Evolutionary conservation across 2,113 vertebrate genomes (phyloP).

Genomic region (Falcunculus frontatus): DNA sequence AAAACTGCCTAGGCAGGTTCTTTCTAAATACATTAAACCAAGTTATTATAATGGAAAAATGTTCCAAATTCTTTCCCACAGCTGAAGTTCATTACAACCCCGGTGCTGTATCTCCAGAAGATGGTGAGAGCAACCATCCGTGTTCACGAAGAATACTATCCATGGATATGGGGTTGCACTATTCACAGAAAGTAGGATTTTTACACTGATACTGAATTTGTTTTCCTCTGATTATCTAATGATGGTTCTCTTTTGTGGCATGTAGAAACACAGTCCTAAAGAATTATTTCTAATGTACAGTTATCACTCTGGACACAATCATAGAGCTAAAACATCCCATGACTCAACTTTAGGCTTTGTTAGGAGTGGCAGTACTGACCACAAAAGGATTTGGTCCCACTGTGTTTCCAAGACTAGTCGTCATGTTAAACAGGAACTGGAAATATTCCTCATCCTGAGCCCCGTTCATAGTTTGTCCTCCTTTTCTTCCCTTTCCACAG

Average conservation of each 20-base stretch:
- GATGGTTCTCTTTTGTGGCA: neutral
- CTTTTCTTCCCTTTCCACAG: too few relatives aligned
- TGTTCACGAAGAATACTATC: slow-evolving; percentile 5
- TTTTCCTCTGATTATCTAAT: neutral
- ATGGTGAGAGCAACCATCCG: neutral
- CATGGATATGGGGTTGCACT: neutral
- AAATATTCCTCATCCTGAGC: neutral
- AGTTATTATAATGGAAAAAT: neutral
- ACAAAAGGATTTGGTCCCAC: neutral
- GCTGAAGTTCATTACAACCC: slow-evolving; percentile 23
- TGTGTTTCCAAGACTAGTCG: neutral
- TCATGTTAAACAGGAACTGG: neutral
- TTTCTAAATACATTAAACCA: neutral
- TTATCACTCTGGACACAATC: neutral
- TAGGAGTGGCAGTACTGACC: neutral
- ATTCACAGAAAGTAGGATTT: slow-evolving; percentile 7
- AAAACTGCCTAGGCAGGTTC: neutral
- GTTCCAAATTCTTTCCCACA: slow-evolving; percentile 9
- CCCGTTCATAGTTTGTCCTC: neutral
- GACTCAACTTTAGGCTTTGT: neutral
- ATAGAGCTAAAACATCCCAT: neutral
- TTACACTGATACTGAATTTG: neutral
- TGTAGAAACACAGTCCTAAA: neutral
- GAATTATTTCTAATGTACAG: neutral
- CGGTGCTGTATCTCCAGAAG: neutral